phyloP scores from a whole-genome alignment of 2,888 invertebrate genomes.

The Nesidiocoris tenuis region DNA sequence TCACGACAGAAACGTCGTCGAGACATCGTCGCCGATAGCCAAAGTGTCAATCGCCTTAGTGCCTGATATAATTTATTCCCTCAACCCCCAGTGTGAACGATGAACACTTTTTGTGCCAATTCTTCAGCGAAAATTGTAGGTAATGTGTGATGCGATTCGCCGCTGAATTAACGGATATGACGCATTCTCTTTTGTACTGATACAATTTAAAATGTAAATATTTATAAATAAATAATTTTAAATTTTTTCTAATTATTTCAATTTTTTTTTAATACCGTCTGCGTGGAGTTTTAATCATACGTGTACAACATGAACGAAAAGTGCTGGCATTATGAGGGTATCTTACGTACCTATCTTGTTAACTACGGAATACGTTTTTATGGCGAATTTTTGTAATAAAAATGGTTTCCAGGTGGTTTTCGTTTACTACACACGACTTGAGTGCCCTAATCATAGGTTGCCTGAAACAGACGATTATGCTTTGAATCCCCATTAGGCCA shows the following conservation, averaged over 20 bases:
- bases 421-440: no score
- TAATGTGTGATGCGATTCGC: not conserved
- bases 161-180: not conserved
- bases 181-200: constrained; percentile 31
- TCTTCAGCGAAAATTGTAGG: not conserved
- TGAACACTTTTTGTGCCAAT: constrained; percentile 23
- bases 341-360: no score
- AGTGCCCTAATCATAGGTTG: no score
- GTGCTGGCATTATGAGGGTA: no score
- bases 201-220: constrained; percentile 23
- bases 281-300: no score
- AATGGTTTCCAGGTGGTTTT: no score
- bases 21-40: constrained; percentile 2
- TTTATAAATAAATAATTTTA: constrained; percentile 31
- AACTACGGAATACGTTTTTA: no score
- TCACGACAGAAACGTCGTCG: constrained; percentile 26
- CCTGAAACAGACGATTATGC: no score
- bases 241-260: not conserved
- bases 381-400: no score
- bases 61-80: constrained; percentile 24
- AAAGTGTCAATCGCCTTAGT: not conserved
- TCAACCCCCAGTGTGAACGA: constrained; percentile 12
- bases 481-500: no score
- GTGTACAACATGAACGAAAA: no score
- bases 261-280: no score